Percentiles rank a stretch among this genome's conserved stretches.
Evolutionary conservation across 2,797 vertebrate species (phyloP).

Genomic region (Labeo calbasu): DNA sequence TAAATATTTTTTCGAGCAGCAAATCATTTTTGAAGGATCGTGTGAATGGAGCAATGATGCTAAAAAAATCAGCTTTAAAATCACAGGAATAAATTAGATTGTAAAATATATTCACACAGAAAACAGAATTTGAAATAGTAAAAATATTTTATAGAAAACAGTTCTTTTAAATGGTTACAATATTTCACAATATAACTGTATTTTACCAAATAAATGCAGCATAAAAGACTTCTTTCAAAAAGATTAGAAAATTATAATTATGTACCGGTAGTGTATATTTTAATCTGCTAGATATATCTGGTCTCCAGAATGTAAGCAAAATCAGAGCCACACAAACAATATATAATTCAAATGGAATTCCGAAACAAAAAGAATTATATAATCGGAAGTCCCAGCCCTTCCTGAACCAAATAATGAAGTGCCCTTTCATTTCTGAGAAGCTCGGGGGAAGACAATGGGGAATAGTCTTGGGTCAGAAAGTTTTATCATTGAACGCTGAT

Average conservation of each 20-base stretch:
- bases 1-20: too few relatives aligned
- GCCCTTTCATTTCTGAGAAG: constrained; percentile 53
- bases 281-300: neutral
- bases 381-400: constrained; percentile 65
- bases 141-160: neutral
- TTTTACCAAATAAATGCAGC: neutral
- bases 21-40: neutral
- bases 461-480: constrained; percentile 43
- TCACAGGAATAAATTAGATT: neutral
- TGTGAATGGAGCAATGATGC: neutral
- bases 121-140: neutral
- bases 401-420: constrained; percentile 60
- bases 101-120: neutral
- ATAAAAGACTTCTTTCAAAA: neutral
- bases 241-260: neutral
- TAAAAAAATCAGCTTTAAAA: neutral
- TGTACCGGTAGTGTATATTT: neutral
- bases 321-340: constrained; percentile 37
- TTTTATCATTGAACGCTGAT: constrained; percentile 32
- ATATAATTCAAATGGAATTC: constrained; percentile 43
- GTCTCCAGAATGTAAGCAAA: constrained; percentile 5
- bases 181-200: neutral
- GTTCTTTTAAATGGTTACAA: neutral
- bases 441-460: constrained; percentile 58
- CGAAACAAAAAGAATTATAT: constrained; percentile 57